These are phyloP conservation scores for Mus musculus DNA, from an alignment of 2,113 vertebrate genomes.

Conservation along the genomic window DNA sequence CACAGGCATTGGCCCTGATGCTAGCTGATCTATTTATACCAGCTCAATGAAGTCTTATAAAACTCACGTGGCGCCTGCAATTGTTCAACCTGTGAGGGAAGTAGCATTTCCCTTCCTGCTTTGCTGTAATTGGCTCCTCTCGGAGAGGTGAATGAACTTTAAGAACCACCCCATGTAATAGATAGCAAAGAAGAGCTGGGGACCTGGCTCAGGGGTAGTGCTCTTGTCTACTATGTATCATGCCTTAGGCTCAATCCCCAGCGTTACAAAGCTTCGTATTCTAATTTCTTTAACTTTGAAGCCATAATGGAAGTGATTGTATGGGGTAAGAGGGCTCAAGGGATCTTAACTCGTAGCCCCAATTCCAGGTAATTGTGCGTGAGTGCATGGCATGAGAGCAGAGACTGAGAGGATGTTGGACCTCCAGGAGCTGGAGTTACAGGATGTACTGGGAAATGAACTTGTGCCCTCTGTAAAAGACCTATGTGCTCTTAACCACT, in stretches of 20 bases:
- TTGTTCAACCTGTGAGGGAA: neutral
- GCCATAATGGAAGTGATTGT: neutral
- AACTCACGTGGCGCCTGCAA: neutral
- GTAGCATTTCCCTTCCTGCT: neutral
- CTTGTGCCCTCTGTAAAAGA: neutral
- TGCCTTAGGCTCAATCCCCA: neutral
- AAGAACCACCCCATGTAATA: neutral
- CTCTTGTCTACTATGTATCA: too few species aligned
- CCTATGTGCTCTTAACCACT: neutral
- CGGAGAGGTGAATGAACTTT: neutral
- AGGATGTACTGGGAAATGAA: neutral
- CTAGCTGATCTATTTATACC: neutral
- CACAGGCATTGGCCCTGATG: neutral
- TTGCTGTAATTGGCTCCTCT: neutral
- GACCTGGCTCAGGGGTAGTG: neutral
- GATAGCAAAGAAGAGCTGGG: neutral
- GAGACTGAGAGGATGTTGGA: neutral
- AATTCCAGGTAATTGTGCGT: neutral
- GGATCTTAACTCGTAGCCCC: neutral
- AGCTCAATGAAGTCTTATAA: conserved; percentile 12
- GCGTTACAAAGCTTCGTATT: neutral
- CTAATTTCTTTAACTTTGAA: neutral
- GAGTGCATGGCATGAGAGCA: neutral
- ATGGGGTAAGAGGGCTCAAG: neutral
- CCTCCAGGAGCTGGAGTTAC: neutral